phyloP scores from a whole-genome alignment of 2,113 vertebrate species.

The Cariama cristata region DNA sequence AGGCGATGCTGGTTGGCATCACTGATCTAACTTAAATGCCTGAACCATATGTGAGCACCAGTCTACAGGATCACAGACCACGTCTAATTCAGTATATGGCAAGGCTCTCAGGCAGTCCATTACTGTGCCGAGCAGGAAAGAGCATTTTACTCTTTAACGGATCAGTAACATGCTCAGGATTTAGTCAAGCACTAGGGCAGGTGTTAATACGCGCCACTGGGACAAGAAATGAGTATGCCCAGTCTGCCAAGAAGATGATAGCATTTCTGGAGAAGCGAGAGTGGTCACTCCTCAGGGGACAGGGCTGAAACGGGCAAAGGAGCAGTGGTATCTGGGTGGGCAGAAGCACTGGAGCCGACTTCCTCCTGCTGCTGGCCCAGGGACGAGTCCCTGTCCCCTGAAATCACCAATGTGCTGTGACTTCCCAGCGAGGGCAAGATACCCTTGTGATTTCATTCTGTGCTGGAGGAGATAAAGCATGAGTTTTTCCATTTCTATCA shows the following conservation, averaged over 20 bases:
- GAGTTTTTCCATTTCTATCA: neutral
- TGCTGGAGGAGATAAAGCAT: neutral
- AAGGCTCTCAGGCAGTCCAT: neutral
- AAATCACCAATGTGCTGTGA: neutral
- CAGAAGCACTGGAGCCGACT: fast-evolving
- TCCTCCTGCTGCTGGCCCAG: fast-evolving
- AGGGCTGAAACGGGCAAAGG: neutral
- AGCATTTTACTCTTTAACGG: neutral
- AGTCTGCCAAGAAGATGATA: neutral
- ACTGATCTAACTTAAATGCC: neutral
- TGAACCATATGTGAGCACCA: neutral
- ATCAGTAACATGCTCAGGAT: neutral
- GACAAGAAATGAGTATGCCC: neutral
- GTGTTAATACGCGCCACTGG: neutral
- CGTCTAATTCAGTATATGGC: neutral
- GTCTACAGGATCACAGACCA: neutral
- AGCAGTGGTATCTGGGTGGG: neutral
- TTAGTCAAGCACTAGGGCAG: neutral
- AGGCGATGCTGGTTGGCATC: neutral
- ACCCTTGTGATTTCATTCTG: neutral
- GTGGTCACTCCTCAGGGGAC: fast-evolving
- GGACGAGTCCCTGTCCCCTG: fast-evolving
- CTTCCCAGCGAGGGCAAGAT: neutral
- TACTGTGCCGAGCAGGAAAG: neutral
- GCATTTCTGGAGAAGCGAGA: neutral